Percentiles rank a stretch among this genome's conserved stretches.
phyloP scores from a whole-genome alignment of 2,888 invertebrate species.

The Drosophila ezoana region DNA sequence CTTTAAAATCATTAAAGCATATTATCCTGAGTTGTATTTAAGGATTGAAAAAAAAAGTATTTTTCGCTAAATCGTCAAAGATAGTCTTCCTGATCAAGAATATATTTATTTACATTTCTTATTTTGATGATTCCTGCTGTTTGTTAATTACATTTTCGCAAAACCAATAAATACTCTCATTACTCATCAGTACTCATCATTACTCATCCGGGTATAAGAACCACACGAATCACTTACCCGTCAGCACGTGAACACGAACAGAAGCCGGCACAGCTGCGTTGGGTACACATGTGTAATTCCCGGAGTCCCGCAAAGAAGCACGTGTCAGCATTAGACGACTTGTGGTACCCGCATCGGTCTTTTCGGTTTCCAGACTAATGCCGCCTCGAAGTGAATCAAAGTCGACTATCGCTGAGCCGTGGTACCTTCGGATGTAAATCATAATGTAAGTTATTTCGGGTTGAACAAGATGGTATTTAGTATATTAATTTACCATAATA shows the following conservation, averaged over 20 bases:
- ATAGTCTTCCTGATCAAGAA: too few species aligned
- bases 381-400: slow-evolving; percentile 94
- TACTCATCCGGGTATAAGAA: too few species aligned
- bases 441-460: neutral
- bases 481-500: slow-evolving; percentile 87
- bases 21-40: too few species aligned
- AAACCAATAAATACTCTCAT: too few species aligned
- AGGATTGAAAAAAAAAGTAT: too few species aligned
- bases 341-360: slow-evolving; percentile 93
- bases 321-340: slow-evolving; percentile 94
- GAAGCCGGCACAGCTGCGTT: slow-evolving; percentile 93
- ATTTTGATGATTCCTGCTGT: too few species aligned
- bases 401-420: slow-evolving; percentile 92
- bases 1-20: too few species aligned
- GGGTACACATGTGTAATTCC: slow-evolving; percentile 96
- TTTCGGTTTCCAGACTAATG: slow-evolving; percentile 95
- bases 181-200: too few species aligned
- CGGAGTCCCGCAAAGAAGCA: slow-evolving; percentile 93
- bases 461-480: slow-evolving; percentile 23
- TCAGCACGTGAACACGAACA: slow-evolving; percentile 93
- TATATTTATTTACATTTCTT: too few species aligned
- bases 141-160: too few species aligned
- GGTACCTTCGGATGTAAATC: slow-evolving; percentile 87
- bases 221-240: slow-evolving; percentile 87
- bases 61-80: too few species aligned